Evolutionary conservation across 2,888 invertebrate genomes (phyloP).

Genomic region (Amblyteles armatorius): DNA sequence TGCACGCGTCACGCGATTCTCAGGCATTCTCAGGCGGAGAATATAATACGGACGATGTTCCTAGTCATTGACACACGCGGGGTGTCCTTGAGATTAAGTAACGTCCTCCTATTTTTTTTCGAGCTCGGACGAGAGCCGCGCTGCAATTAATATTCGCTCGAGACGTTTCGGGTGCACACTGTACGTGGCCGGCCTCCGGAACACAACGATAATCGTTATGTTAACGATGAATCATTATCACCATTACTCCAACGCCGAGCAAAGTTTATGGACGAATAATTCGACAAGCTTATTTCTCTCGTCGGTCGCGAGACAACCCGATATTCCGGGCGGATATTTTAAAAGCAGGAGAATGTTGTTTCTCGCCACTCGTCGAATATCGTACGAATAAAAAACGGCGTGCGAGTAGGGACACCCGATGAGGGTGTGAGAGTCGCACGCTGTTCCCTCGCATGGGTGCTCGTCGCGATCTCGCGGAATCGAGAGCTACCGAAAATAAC

Average conservation of each 20-base stretch:
- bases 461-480: conserved; percentile 42
- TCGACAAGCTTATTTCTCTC: conserved; percentile 3
- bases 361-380: conserved; percentile 40
- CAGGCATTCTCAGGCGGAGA: conserved; percentile 16
- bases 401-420: conserved; percentile 17
- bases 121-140: neutral
- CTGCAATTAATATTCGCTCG: neutral
- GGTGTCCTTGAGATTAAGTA: conserved; percentile 15
- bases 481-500: conserved; percentile 65
- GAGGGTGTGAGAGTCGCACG: conserved; percentile 15
- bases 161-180: neutral
- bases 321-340: conserved; percentile 59
- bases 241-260: neutral
- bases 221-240: neutral
- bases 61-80: conserved; percentile 36
- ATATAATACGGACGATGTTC: conserved; percentile 19
- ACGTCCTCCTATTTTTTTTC: neutral
- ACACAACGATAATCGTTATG: neutral
- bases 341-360: conserved; percentile 66
- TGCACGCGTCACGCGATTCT: conserved; percentile 57
- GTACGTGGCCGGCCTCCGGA: neutral
- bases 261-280: neutral
- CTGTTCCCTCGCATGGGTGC: conserved; percentile 22
- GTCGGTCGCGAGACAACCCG: neutral
- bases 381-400: conserved; percentile 31